Evolutionary conservation across 37 sponge, comb jelly and placozoan genomes (phyloP).

Genomic region (Tethya wilhelma): DNA sequence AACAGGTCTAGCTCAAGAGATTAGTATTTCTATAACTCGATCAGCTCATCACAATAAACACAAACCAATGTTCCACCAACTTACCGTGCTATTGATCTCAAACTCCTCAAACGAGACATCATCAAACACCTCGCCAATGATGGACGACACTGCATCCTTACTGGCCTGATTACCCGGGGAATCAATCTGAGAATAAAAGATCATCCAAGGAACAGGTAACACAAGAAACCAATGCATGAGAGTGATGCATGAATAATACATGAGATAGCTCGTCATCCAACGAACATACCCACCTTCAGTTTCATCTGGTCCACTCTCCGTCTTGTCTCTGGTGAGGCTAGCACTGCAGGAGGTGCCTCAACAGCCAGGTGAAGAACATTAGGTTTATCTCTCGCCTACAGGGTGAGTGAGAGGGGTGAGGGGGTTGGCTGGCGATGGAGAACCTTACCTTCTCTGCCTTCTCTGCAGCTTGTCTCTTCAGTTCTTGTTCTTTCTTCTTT

Average conservation of each 20-base stretch:
- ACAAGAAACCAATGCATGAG: too few relatives aligned
- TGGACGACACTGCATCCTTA: slow-evolving; percentile 35
- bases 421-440: not conserved
- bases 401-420: too few relatives aligned
- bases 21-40: too few relatives aligned
- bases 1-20: too few relatives aligned
- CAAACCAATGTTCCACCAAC: not conserved
- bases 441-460: not conserved
- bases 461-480: too few relatives aligned
- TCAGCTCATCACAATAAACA: not conserved
- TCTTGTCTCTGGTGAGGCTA: slow-evolving; percentile 35
- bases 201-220: too few relatives aligned
- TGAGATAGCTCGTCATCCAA: too few relatives aligned
- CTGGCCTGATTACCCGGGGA: not conserved
- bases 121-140: slow-evolving; percentile 62
- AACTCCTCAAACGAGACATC: slow-evolving; percentile 57
- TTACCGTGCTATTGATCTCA: not conserved
- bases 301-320: slow-evolving; percentile 25
- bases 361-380: not conserved
- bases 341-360: not conserved
- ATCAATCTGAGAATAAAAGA: not conserved
- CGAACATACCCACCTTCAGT: slow-evolving; percentile 13
- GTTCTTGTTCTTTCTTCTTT: slow-evolving; percentile 3
- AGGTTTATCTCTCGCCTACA: too few relatives aligned
- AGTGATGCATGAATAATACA: too few relatives aligned